These are phyloP conservation scores for Sitta europaea DNA, from an alignment of 2,113 vertebrate genomes.

Conservation along the genomic window DNA sequence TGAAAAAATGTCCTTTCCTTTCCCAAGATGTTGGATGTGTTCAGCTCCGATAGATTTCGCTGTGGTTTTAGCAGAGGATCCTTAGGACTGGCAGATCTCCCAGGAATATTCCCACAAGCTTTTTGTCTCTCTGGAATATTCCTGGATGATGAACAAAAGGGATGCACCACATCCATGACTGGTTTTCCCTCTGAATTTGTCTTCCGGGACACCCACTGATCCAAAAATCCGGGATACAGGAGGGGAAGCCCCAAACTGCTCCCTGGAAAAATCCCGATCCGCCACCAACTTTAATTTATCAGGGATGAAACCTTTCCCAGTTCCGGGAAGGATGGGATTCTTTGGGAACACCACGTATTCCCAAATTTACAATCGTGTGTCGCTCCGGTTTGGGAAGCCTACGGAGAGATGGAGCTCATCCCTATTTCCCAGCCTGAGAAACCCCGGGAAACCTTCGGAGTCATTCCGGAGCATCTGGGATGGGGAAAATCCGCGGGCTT, in stretches of 20 bases:
- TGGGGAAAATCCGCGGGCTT: neutral
- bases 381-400: neutral
- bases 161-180: neutral
- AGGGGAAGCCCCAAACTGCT: neutral
- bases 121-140: neutral
- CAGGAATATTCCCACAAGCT: neutral
- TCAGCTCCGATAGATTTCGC: rapidly evolving
- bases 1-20: neutral
- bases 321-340: neutral
- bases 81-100: neutral
- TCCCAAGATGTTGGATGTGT: neutral
- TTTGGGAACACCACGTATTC: neutral
- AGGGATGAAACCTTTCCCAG: neutral
- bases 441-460: neutral
- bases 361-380: neutral
- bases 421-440: neutral
- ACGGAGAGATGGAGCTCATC: neutral
- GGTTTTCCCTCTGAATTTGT: neutral
- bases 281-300: too few relatives aligned
- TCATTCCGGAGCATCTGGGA: neutral
- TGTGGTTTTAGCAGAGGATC: neutral
- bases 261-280: neutral
- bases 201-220: neutral
- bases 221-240: rapidly evolving
- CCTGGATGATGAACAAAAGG: neutral